Evolutionary conservation across 2,113 vertebrate genomes (phyloP).

Genomic region (Thymallus thymallus): DNA sequence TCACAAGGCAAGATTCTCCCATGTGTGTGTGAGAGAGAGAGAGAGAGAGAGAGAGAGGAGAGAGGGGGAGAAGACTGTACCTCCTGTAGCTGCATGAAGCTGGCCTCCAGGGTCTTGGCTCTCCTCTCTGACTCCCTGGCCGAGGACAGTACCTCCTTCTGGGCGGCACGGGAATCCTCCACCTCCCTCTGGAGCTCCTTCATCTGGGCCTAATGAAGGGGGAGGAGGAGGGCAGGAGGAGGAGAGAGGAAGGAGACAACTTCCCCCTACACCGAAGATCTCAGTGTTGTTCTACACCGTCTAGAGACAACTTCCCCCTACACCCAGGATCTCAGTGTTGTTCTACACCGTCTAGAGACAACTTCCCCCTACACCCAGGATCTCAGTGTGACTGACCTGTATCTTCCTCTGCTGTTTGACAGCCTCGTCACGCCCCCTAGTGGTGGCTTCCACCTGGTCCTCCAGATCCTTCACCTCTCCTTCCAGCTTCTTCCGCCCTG

Average conservation of each 20-base stretch:
- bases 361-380: too few relatives aligned
- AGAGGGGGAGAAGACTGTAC: slow-evolving; percentile 52
- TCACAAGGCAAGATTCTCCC: too few relatives aligned
- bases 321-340: too few relatives aligned
- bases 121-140: slow-evolving; percentile 90
- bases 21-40: background rate
- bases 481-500: slow-evolving; percentile 89
- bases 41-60: background rate
- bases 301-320: too few relatives aligned
- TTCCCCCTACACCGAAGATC: too few relatives aligned
- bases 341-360: too few relatives aligned
- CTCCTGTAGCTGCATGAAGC: slow-evolving; percentile 89
- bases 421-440: slow-evolving; percentile 85
- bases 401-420: slow-evolving; percentile 67
- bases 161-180: slow-evolving; percentile 83
- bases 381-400: too few relatives aligned
- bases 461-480: slow-evolving; percentile 88
- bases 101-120: slow-evolving; percentile 84
- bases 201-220: slow-evolving; percentile 79
- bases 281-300: too few relatives aligned
- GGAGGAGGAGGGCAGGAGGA: background rate
- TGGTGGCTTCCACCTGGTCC: slow-evolving; percentile 84
- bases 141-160: slow-evolving; percentile 85
- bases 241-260: background rate
- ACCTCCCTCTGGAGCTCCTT: slow-evolving; percentile 93